A percentile compares a stretch with the other conserved stretches of the same genome.
phyloP scores from a whole-genome alignment of 1,140 invertebrate species.

The Penaeus indicus region DNA sequence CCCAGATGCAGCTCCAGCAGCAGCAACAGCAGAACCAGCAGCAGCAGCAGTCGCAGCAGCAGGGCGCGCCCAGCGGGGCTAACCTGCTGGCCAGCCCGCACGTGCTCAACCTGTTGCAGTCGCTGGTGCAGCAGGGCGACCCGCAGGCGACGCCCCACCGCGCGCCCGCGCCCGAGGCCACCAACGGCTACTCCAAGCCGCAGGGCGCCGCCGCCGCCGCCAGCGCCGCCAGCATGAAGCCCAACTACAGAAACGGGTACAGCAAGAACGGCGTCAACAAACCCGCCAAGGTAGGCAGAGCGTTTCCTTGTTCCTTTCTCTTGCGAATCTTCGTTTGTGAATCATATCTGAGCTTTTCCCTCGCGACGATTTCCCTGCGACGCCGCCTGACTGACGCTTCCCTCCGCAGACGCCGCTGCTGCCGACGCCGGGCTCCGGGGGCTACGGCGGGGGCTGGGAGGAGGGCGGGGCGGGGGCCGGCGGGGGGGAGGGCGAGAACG shows the following conservation, averaged over 20 bases:
- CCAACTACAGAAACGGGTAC: slow-evolving; percentile 36
- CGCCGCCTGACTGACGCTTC: not conserved
- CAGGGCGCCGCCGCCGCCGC: slow-evolving; percentile 12
- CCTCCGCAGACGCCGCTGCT: slow-evolving; percentile 52
- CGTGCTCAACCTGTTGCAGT: slow-evolving; percentile 55
- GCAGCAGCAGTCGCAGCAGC: slow-evolving; percentile 57
- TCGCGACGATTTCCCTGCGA: fast-evolving
- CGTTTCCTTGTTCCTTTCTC: too few species aligned
- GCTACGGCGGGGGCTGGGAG: slow-evolving; percentile 40
- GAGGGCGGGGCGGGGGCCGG: slow-evolving; percentile 12
- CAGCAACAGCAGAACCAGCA: slow-evolving; percentile 48
- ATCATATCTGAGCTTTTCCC: too few species aligned
- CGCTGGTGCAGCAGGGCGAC: slow-evolving; percentile 58
- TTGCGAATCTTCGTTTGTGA: too few species aligned
- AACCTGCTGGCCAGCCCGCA: slow-evolving; percentile 58
- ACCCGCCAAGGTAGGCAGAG: not conserved
- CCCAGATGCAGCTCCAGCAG: slow-evolving; percentile 68
- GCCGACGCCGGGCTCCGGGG: slow-evolving; percentile 51
- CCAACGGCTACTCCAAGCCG: slow-evolving; percentile 13
- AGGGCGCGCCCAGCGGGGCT: not conserved
- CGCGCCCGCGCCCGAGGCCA: slow-evolving; percentile 19
- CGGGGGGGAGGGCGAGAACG: slow-evolving; percentile 35
- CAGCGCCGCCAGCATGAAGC: slow-evolving; percentile 29
- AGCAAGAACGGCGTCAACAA: slow-evolving; percentile 40
- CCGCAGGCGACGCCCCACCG: slow-evolving; percentile 21